A percentile compares a stretch with the other conserved stretches of the same genome.
These are phyloP conservation scores for Celastrina argiolus DNA, from an alignment of 2,888 invertebrate genomes.

Conservation along the genomic window DNA sequence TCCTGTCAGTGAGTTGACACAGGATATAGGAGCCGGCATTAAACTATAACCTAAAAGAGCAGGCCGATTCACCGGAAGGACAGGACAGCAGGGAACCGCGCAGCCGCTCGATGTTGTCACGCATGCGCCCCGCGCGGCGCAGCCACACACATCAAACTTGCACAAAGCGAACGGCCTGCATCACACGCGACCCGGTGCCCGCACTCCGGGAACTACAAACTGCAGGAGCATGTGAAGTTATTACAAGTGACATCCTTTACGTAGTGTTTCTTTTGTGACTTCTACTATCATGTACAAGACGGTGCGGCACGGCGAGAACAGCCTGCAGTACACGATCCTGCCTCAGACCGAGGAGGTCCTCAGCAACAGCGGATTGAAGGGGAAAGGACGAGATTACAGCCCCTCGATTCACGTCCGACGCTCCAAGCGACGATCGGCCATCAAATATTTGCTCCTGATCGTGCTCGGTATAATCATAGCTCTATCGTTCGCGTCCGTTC, in stretches of 20 bases:
- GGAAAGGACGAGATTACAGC: slow-evolving; percentile 73
- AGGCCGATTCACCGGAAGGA: slow-evolving; percentile 45
- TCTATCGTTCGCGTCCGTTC: slow-evolving; percentile 54
- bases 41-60: slow-evolving; percentile 69
- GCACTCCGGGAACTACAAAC: background rate
- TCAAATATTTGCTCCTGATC: slow-evolving; percentile 60
- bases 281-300: slow-evolving; percentile 83
- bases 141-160: slow-evolving; percentile 47
- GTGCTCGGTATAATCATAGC: slow-evolving; percentile 56
- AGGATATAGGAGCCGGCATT: slow-evolving; percentile 60
- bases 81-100: slow-evolving; percentile 51
- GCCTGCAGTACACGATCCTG: slow-evolving; percentile 85
- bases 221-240: slow-evolving; percentile 60
- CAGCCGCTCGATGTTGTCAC: slow-evolving; percentile 72
- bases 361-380: slow-evolving; percentile 77
- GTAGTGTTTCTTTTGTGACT: slow-evolving; percentile 62
- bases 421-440: slow-evolving; percentile 54
- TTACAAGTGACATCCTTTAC: slow-evolving; percentile 43
- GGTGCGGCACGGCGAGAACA: slow-evolving; percentile 85
- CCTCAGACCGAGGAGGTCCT: slow-evolving; percentile 84
- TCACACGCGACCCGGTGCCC: slow-evolving; percentile 42
- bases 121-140: slow-evolving; percentile 53
- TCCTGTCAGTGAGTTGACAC: slow-evolving; percentile 36
- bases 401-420: slow-evolving; percentile 67
- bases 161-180: slow-evolving; percentile 63